phyloP scores from a whole-genome alignment of 2,113 vertebrate genomes.

The Actinemys pallida region DNA sequence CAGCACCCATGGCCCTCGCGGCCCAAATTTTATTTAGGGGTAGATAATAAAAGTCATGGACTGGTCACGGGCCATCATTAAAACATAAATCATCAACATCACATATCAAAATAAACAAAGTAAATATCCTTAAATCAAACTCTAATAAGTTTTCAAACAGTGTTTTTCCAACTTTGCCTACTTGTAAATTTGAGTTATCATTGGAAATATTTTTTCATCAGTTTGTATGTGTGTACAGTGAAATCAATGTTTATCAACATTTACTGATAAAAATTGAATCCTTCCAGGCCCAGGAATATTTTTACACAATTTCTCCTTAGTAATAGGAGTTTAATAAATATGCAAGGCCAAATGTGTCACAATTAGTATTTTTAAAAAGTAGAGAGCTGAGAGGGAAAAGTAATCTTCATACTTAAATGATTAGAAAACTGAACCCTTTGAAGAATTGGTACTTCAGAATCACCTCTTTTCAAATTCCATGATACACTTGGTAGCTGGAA shows the following conservation, averaged over 20 bases:
- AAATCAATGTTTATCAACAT: background rate
- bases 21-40: too few relatives aligned
- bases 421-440: constrained; percentile 11
- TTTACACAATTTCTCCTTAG: background rate
- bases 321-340: background rate
- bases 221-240: background rate
- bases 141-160: background rate
- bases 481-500: constrained; percentile 6
- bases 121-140: background rate
- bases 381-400: background rate
- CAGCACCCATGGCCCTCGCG: too few relatives aligned
- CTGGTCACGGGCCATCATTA: too few relatives aligned
- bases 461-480: constrained; percentile 13
- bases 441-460: constrained; percentile 18
- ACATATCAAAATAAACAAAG: background rate
- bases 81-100: background rate
- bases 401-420: background rate
- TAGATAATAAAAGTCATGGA: too few relatives aligned
- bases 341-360: background rate
- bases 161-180: background rate
- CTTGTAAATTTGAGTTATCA: background rate
- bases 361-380: constrained; percentile 1
- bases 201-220: background rate
- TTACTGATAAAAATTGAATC: background rate
- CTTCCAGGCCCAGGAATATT: background rate